Conservation (phyloP, 2,113 vertebrate species). For the Coturnix japonica region DNA sequence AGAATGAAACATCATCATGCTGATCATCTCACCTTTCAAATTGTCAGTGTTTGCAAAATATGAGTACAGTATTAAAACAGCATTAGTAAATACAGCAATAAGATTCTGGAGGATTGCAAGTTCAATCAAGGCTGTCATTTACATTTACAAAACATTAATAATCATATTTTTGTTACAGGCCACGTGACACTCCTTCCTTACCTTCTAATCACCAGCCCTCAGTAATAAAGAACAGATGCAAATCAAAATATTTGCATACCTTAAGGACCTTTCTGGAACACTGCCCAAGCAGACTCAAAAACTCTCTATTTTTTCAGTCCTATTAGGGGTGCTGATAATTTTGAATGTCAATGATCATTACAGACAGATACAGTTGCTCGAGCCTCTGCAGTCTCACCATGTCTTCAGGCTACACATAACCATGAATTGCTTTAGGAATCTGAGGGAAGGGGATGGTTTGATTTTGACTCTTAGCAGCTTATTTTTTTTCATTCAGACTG, state of each 20-base stretch:
- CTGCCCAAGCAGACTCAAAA: not conserved
- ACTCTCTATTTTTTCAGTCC: not conserved
- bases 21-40: not conserved
- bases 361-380: not conserved
- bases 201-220: too few relatives aligned
- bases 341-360: not conserved
- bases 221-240: not conserved
- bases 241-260: not conserved
- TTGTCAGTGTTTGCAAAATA: not conserved
- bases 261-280: not conserved
- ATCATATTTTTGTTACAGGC: not conserved
- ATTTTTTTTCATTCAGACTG: not conserved
- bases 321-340: not conserved
- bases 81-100: not conserved
- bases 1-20: not conserved
- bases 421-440: not conserved
- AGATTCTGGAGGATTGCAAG: not conserved
- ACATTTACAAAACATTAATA: not conserved
- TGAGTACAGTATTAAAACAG: not conserved
- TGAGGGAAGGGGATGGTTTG: not conserved
- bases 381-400: not conserved
- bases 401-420: not conserved
- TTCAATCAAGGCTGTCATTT: not conserved
- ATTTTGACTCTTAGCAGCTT: not conserved
- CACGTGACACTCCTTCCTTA: not conserved